phyloP scores from a whole-genome alignment of 2,113 vertebrate genomes.

The Sylvia atricapilla region DNA sequence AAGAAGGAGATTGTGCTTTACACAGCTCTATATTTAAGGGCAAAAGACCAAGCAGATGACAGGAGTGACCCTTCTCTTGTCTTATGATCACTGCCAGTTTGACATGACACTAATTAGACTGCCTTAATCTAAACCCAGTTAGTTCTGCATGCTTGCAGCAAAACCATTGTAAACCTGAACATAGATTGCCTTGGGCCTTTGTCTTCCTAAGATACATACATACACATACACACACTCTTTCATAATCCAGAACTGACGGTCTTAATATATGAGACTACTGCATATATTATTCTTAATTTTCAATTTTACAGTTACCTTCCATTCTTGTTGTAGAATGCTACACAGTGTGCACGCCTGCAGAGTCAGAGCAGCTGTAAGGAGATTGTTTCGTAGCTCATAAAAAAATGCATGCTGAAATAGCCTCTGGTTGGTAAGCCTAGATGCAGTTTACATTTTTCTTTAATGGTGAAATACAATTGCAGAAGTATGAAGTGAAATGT shows the following conservation, averaged over 20 bases:
- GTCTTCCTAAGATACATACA: constrained; percentile 72
- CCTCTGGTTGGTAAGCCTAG: not conserved
- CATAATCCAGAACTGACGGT: constrained; percentile 60
- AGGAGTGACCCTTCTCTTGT: constrained; percentile 84
- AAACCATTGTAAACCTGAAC: constrained; percentile 80
- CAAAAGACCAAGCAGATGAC: constrained; percentile 85
- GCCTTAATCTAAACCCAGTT: constrained; percentile 86
- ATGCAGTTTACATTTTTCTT: not conserved
- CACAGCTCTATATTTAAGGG: constrained; percentile 84
- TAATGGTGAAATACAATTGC: not conserved
- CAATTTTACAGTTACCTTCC: constrained; percentile 56
- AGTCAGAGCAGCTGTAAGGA: constrained; percentile 30
- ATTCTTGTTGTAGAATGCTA: constrained; percentile 26
- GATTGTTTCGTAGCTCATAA: not conserved
- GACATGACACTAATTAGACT: constrained; percentile 88
- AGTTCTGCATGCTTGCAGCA: constrained; percentile 82
- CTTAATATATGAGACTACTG: constrained; percentile 51
- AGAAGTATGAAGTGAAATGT: not conserved
- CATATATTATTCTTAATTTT: constrained; percentile 61
- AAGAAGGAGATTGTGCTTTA: constrained; percentile 83
- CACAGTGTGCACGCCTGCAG: not conserved
- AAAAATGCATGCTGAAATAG: constrained; percentile 14
- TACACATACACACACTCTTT: constrained; percentile 30
- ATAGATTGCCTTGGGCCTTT: constrained; percentile 82
- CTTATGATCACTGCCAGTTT: constrained; percentile 84